Conservation (phyloP, 2,113 vertebrate genomes). For the Petrocephalus zakoni region DNA sequence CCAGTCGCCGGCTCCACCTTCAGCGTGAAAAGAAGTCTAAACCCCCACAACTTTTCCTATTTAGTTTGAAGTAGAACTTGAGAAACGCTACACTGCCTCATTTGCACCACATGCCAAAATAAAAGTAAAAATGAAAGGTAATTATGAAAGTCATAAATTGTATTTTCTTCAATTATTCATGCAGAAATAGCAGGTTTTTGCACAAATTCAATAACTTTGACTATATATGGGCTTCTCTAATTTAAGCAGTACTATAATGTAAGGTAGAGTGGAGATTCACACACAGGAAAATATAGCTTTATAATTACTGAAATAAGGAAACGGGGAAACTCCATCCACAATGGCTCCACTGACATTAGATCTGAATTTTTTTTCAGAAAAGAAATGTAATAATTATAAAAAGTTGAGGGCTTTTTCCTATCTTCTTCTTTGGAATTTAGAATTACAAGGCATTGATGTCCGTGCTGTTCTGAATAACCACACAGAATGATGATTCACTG, state of each 20-base stretch:
- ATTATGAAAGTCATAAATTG: constrained; percentile 12
- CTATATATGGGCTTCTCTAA: neutral
- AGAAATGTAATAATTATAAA: neutral
- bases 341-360: neutral
- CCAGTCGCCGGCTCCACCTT: neutral
- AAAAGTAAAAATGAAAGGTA: constrained; percentile 8
- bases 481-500: neutral
- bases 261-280: neutral
- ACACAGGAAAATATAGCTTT: neutral
- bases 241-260: neutral
- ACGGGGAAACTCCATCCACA: neutral
- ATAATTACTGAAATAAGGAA: constrained; percentile 9
- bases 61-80: neutral
- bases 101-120: neutral
- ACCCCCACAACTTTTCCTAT: neutral
- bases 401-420: neutral
- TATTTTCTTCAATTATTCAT: constrained; percentile 21
- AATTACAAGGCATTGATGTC: neutral
- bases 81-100: neutral
- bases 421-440: constrained; percentile 4
- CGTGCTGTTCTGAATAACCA: neutral
- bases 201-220: constrained; percentile 20
- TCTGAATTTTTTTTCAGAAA: neutral
- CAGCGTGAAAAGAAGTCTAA: neutral
- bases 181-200: neutral